phyloP scores from a whole-genome alignment of 2,113 vertebrate species.

The Poecile atricapillus region DNA sequence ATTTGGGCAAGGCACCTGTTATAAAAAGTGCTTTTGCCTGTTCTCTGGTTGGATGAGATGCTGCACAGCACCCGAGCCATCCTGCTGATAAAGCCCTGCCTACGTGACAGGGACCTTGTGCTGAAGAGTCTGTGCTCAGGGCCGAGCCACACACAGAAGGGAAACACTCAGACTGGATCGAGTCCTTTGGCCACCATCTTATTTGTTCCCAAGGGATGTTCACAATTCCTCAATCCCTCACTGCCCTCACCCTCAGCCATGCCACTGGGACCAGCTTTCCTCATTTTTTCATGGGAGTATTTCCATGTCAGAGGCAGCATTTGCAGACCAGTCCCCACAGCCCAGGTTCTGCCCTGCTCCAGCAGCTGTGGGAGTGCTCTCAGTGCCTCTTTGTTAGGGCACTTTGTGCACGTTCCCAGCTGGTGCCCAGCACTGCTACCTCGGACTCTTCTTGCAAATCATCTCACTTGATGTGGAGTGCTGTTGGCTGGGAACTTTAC shows the following conservation, averaged over 20 bases:
- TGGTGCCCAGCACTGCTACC: background rate
- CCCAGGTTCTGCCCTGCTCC: background rate
- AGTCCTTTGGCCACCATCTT: background rate
- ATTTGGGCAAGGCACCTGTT: background rate
- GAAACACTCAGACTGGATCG: background rate
- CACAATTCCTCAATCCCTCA: rapidly evolving
- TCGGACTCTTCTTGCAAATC: background rate
- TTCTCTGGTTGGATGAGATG: rapidly evolving
- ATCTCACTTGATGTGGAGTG: rapidly evolving
- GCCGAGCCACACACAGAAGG: rapidly evolving
- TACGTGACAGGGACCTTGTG: rapidly evolving
- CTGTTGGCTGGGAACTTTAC: background rate
- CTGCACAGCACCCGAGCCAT: rapidly evolving
- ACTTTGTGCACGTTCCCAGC: rapidly evolving
- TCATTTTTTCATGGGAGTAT: background rate
- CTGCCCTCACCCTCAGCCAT: background rate
- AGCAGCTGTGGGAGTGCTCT: rapidly evolving
- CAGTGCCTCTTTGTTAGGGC: background rate
- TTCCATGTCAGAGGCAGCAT: background rate
- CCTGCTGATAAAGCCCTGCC: background rate
- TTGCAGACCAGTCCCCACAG: background rate
- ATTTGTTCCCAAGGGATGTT: background rate
- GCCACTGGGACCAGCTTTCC: background rate
- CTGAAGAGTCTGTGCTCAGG: background rate
- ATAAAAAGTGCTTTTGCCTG: background rate